Evolutionary conservation across 2,797 vertebrate species (phyloP), one percentile per base, ranked within the genome.

Genomic region (Characodon lateralis): DNA sequence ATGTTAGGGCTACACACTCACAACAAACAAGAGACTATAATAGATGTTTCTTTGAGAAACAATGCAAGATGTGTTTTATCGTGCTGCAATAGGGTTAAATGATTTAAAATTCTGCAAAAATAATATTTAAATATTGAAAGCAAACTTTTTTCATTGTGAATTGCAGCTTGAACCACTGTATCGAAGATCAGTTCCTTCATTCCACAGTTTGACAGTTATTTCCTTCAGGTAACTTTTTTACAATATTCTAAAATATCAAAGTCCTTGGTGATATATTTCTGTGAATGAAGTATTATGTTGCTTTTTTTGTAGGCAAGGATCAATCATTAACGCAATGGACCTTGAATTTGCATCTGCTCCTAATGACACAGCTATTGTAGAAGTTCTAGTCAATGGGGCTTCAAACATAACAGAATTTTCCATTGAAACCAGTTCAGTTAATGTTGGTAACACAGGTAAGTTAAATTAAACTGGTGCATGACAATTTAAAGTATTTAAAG

Each of bases 141-240:
- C 3, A 35, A 35, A 35, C 35, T 4, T 35, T 3, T 3, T 35
- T 35, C 12, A 9, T 48, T 8, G 46, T 13, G 8, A 48, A 9
- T 24, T 83, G 7, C 81, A 94, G 93, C 86, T 94, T 5, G 81
- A 88, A 58, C 85, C 80, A 0, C 55, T 85, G 41, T 92, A 79
- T 78, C 6, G 0, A 6, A 13, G 0, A 0, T 24, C 1, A 43
- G 88, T 90, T 68, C 0, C 65, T 8, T 83, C 86, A 66, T 93
- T 93, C 78, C 80, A 48, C 13, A 51, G 1, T 28, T 24, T 93
- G 55, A 65, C 0, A 0, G 22, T 90, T 59, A 46, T 46, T 74
- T 79, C 10, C n/a, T 94, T 91, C 85, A 90, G 90, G 93, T 93
- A 78, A 85, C 50, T 41, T 63, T 0, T 50, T 50, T 26, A 8